A percentile compares a stretch with the other conserved stretches of the same genome.
Conservation (phyloP, 2,113 vertebrate genomes). For the Himantopus leucocephalus region DNA sequence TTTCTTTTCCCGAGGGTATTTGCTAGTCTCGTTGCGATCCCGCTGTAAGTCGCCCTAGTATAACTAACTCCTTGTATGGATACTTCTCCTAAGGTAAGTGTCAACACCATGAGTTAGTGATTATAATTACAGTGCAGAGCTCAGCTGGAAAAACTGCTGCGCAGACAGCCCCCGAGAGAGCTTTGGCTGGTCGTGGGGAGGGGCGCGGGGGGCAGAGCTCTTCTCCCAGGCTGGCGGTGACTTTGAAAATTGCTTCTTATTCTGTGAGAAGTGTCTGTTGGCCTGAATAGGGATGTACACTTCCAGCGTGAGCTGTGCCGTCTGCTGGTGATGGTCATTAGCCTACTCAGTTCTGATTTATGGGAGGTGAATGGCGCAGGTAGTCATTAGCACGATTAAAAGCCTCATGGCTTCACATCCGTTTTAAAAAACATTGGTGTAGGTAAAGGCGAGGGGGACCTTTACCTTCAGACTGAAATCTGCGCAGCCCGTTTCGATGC, state of each 20-base stretch:
- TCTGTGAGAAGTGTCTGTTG: neutral
- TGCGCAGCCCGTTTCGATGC: accelerated
- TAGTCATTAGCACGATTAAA: neutral
- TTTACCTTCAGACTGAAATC: neutral
- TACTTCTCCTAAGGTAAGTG: conserved; percentile 40
- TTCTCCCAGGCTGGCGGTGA: neutral
- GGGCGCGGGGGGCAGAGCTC: neutral
- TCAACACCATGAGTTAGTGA: conserved; percentile 11
- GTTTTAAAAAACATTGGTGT: neutral
- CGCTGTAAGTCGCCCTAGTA: neutral
- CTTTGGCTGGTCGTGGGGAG: neutral
- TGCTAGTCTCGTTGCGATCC: neutral
- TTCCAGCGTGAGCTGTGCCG: neutral
- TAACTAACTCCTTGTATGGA: conserved; percentile 55
- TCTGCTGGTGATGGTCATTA: neutral
- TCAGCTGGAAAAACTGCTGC: neutral
- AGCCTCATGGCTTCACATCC: neutral
- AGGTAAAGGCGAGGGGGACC: neutral
- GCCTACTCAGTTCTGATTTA: neutral
- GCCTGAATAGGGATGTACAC: neutral
- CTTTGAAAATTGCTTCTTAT: neutral
- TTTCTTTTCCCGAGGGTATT: neutral
- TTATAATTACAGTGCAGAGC: neutral
- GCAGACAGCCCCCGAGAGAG: neutral
- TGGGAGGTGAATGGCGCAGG: neutral